Conservation (phyloP, 2,113 vertebrate genomes). For the Tricholaema leucomelas region DNA sequence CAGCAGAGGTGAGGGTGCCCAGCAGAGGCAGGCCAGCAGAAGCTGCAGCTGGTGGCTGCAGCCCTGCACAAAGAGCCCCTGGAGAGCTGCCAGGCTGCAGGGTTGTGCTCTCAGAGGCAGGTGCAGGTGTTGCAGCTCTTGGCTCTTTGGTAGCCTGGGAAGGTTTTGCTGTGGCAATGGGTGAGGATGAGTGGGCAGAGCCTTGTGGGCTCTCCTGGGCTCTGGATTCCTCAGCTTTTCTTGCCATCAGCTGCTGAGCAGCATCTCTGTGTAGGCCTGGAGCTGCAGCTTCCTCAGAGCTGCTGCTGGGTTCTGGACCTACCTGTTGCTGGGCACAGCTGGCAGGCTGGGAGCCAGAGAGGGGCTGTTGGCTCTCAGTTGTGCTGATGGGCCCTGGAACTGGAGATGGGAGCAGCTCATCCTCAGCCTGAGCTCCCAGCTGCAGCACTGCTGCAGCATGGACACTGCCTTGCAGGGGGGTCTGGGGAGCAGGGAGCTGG, state of each 20-base stretch:
- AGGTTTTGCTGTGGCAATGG: not conserved
- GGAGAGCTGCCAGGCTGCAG: not conserved
- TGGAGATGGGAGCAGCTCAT: not conserved
- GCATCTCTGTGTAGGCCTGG: not conserved
- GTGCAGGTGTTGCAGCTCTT: not conserved
- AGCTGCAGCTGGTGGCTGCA: not conserved
- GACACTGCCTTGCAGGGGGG: rapidly evolving
- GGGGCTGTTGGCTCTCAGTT: not conserved
- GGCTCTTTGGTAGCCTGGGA: not conserved
- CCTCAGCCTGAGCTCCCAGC: not conserved
- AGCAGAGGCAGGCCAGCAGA: not conserved
- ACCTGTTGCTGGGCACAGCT: not conserved
- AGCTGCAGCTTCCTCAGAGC: not conserved
- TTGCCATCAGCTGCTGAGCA: not conserved
- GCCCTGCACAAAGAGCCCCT: not conserved
- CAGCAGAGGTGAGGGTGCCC: not conserved
- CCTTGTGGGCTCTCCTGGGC: not conserved
- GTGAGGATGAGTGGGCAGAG: not conserved
- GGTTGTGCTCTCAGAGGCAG: not conserved
- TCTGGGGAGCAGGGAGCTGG: not conserved
- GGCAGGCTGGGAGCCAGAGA: not conserved
- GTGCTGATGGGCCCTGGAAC: not conserved
- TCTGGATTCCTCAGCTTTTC: not conserved
- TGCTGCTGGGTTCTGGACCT: not conserved
- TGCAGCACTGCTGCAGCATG: not conserved